Evolutionary conservation across 2,113 vertebrate species (phyloP).

Genomic region (Mungos mungo): DNA sequence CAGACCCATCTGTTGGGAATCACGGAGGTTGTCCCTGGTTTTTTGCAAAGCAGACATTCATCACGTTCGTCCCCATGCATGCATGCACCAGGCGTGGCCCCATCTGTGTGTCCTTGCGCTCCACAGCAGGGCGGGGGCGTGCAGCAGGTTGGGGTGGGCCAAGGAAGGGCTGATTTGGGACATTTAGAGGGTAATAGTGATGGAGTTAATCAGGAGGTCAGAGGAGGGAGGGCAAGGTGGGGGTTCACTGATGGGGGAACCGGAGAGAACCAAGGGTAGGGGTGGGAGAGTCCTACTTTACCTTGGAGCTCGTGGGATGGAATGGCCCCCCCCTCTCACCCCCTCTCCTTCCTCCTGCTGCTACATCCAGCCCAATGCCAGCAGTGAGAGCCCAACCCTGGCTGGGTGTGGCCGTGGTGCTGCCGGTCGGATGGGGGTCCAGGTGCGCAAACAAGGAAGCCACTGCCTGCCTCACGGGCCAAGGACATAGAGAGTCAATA

Average conservation of each 20-base stretch:
- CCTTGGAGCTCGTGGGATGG: not conserved
- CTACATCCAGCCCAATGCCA: not conserved
- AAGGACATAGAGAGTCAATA: not conserved
- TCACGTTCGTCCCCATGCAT: not conserved
- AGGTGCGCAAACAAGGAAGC: not conserved
- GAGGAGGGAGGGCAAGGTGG: not conserved
- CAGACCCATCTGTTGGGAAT: too few species aligned
- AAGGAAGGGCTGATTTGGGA: not conserved
- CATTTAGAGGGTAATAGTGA: not conserved
- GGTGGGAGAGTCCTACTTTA: not conserved
- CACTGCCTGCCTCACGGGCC: fast-evolving
- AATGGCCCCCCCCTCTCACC: not conserved
- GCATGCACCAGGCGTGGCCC: not conserved
- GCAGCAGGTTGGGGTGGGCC: not conserved
- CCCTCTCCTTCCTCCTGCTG: not conserved
- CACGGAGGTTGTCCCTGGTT: not conserved
- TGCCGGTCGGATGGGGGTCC: not conserved
- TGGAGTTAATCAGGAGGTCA: not conserved
- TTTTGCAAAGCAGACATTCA: not conserved
- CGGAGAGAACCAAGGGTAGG: not conserved
- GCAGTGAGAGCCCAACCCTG: not conserved
- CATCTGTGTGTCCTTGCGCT: not conserved
- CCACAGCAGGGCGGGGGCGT: not conserved
- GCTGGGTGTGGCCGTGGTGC: not conserved
- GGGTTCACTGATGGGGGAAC: not conserved